Evolutionary conservation across 2,888 invertebrate genomes (phyloP).

Genomic region (Tinea semifulvella): DNA sequence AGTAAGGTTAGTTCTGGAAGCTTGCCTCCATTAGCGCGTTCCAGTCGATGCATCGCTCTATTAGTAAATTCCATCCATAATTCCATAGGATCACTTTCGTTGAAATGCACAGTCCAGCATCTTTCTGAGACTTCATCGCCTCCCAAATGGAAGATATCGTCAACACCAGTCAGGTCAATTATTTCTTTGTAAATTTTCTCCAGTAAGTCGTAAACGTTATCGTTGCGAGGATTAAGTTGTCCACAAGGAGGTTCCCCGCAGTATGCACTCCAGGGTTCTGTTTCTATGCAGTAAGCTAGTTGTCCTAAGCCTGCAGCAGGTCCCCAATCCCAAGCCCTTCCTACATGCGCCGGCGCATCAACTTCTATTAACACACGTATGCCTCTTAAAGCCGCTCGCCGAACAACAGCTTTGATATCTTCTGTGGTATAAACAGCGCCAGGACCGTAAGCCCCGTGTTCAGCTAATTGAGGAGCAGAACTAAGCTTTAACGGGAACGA

Average conservation of each 20-base stretch:
- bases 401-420: constrained; percentile 76
- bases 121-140: constrained; percentile 84
- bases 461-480: constrained; percentile 78
- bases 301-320: constrained; percentile 78
- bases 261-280: constrained; percentile 81
- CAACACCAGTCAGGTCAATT: constrained; percentile 75
- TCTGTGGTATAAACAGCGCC: constrained; percentile 77
- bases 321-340: constrained; percentile 88
- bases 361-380: constrained; percentile 89
- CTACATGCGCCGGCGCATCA: constrained; percentile 90
- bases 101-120: constrained; percentile 80
- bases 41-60: constrained; percentile 68
- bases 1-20: constrained; percentile 68
- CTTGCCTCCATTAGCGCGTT: constrained; percentile 69
- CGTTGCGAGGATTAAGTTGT: constrained; percentile 84
- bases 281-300: constrained; percentile 82
- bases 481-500: constrained; percentile 88
- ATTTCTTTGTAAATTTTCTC: constrained; percentile 80
- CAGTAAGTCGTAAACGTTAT: constrained; percentile 76
- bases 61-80: constrained; percentile 82
- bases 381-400: constrained; percentile 82
- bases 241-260: constrained; percentile 90
- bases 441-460: constrained; percentile 87
- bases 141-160: constrained; percentile 85
- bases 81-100: constrained; percentile 79